Conservation (phyloP, 2,797 vertebrate genomes). For the Orientallactaga sibirica region DNA sequence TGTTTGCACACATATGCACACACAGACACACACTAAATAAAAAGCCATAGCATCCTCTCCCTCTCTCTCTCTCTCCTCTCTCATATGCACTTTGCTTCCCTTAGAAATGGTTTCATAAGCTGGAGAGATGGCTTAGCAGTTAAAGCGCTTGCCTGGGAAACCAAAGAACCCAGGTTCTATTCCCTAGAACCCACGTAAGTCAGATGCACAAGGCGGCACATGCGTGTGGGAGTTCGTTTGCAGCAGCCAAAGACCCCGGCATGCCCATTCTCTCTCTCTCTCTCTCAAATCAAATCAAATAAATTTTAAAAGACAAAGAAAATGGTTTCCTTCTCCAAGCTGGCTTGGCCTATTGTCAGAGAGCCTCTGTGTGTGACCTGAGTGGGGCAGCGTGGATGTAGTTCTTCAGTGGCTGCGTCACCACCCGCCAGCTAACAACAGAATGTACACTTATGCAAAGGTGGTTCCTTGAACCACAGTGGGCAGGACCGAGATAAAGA, state of each 20-base stretch:
- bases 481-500: constrained; percentile 55
- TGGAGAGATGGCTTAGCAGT: too few species aligned
- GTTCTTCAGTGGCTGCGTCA: constrained; percentile 43
- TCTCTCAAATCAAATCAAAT: too few species aligned
- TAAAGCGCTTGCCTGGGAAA: too few species aligned
- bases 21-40: not conserved
- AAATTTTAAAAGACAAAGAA: not conserved
- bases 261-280: too few species aligned
- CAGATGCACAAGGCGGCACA: too few species aligned
- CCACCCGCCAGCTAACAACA: constrained; percentile 49
- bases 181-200: too few species aligned
- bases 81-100: not conserved
- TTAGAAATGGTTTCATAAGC: not conserved
- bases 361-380: fast-evolving
- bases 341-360: not conserved
- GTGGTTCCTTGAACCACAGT: constrained; percentile 52
- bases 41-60: too few species aligned
- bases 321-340: not conserved
- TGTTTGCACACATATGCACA: not conserved
- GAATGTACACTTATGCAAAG: constrained; percentile 51
- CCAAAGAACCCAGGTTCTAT: too few species aligned
- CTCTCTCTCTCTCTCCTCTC: too few species aligned
- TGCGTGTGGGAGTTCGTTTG: too few species aligned
- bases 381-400: not conserved
- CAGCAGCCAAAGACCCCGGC: too few species aligned